phyloP scores from a whole-genome alignment of 1,140 invertebrate species.

The Zaprionus davidi region DNA sequence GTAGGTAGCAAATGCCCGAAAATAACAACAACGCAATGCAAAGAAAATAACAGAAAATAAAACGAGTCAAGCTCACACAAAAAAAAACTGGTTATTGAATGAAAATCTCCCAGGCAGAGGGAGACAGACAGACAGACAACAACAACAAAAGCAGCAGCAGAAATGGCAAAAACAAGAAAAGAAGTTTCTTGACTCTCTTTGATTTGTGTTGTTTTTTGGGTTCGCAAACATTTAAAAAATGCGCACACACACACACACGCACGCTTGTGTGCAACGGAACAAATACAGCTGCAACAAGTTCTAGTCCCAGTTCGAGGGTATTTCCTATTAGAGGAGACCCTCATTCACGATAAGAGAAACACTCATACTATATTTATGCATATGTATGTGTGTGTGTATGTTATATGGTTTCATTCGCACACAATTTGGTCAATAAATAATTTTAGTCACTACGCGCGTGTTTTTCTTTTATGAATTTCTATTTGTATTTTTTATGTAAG shows the following conservation, averaged over 20 bases:
- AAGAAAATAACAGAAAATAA: constrained; percentile 42
- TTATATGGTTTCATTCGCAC: constrained; percentile 30
- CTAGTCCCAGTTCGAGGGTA: neutral
- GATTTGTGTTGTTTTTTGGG: constrained; percentile 10
- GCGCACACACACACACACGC: constrained; percentile 42
- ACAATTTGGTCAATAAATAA: constrained; percentile 30
- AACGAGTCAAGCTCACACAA: constrained; percentile 53
- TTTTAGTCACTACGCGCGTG: constrained; percentile 21
- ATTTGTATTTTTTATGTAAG: constrained; percentile 29
- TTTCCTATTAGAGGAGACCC: constrained; percentile 8
- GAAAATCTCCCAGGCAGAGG: constrained; percentile 63
- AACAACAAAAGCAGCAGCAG: constrained; percentile 42
- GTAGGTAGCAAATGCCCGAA: constrained; percentile 47
- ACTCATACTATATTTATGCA: neutral
- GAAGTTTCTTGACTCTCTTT: constrained; percentile 67
- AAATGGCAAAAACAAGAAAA: constrained; percentile 67
- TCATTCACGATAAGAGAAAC: constrained; percentile 6
- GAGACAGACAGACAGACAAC: constrained; percentile 23
- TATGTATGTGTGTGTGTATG: neutral
- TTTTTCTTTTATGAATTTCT: constrained; percentile 21
- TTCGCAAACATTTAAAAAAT: constrained; percentile 75
- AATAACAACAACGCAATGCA: constrained; percentile 42
- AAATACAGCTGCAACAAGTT: constrained; percentile 40
- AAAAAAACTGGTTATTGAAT: constrained; percentile 82
- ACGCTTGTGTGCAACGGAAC: constrained; percentile 9